Conservation (phyloP, 2,113 vertebrate genomes). For the Colinus virginianus region DNA sequence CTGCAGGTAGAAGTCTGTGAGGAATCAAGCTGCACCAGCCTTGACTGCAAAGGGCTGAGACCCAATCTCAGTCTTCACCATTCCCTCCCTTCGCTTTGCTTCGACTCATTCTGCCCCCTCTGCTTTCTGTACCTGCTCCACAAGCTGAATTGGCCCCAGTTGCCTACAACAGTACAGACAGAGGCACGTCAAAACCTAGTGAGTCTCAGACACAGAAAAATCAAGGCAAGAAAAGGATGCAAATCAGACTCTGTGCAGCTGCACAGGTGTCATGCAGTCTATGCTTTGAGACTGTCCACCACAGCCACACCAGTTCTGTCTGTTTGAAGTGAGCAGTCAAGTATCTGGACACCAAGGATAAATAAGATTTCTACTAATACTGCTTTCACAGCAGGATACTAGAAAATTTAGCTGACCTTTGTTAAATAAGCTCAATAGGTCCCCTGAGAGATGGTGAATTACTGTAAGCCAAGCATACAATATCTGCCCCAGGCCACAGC, state of each 20-base stretch:
- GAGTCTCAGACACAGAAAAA: background rate
- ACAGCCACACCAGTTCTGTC: background rate
- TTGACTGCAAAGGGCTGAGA: background rate
- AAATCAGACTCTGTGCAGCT: background rate
- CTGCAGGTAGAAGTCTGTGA: background rate
- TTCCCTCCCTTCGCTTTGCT: background rate
- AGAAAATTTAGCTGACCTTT: constrained; percentile 70
- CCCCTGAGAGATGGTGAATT: constrained; percentile 48
- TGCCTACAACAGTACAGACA: background rate
- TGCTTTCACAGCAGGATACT: constrained; percentile 57
- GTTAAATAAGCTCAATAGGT: constrained; percentile 62
- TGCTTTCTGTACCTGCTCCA: background rate
- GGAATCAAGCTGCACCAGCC: background rate
- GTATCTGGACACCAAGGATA: constrained; percentile 42
- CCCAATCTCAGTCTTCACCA: background rate
- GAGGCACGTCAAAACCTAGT: background rate
- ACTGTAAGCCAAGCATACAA: constrained; percentile 14
- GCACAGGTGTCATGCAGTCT: background rate
- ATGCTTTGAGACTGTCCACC: background rate
- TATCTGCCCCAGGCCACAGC: background rate
- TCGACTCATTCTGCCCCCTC: background rate
- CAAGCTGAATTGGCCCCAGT: background rate
- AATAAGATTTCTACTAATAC: constrained; percentile 60
- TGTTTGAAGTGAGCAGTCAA: constrained; percentile 24
- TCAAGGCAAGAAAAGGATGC: background rate